Base-by-base conservation (phyloP, 2,797 vertebrate species). In the Sebastes paucispinis region DNA sequence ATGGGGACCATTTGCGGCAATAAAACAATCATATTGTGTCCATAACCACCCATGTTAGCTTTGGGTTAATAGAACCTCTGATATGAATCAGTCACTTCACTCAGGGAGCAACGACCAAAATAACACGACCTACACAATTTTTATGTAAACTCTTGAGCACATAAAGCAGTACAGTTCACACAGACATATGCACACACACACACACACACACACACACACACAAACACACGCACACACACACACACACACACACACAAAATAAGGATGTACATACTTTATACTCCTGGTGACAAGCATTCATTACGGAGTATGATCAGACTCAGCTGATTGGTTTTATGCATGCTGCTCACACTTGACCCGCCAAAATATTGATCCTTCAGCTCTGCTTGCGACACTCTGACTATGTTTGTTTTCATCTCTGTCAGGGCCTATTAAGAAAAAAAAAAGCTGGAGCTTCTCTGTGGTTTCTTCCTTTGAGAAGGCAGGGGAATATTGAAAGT, bases 321-420 rank as follows among this genome's bases (percentile, higher is more conserved):
- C 25, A 22, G 67, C 16, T 73, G 43, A 79, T 62, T 68, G 39
- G 20, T 29, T 34, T 63, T 47, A 47, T 71, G 34, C 65, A 81
- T 80, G 75, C 77, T 73, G 55, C 81, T 81, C 83, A 81, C 75
- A 27, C 54, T 55, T 34, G 22, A 79, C 73, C n/a, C 63, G 59
- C 47, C 59, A 66, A 84, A 75, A 31, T 79, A 87, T 81, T 69
- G 29, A 82, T 72, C 60, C 31, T 78, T 81, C 52, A 81, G 79
- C 80, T 84, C 57, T 62, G 76, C 84, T 74, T 77, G 76, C 11
- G 2, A 66, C 71, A 72, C 58, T 63, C 60, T 58, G 73, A 52
- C 73, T 63, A 7, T 73, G 79, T 82, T 90, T 90, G 71, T 88
- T 85, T 89, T 82, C 71, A 82, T 89, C 79, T 90, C 75, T 72